These are phyloP conservation scores for Sebastes oblongus DNA, from an alignment of 2,797 vertebrate species.

Conservation along the genomic window DNA sequence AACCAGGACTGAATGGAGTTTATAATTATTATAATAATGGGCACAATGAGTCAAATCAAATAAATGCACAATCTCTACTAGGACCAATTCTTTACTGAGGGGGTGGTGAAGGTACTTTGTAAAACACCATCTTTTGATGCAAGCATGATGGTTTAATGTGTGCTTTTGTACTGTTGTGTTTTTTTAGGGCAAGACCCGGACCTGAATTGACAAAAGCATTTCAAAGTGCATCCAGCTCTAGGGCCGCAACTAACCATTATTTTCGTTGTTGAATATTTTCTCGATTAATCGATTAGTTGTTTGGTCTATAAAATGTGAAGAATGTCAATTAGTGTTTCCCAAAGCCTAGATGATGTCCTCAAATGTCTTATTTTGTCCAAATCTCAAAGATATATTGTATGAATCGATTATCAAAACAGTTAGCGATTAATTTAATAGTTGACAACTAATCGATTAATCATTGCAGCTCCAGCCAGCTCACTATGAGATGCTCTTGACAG, in stretches of 20 bases:
- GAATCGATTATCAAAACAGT: too few relatives aligned
- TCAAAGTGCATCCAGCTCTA: not conserved
- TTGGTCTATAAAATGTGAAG: too few relatives aligned
- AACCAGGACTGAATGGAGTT: not conserved
- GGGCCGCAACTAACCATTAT: too few relatives aligned
- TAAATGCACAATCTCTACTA: conserved; percentile 66
- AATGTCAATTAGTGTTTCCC: too few relatives aligned
- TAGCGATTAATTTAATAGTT: too few relatives aligned
- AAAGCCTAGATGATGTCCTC: too few relatives aligned
- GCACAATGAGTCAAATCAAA: conserved; percentile 48
- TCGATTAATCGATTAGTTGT: too few relatives aligned
- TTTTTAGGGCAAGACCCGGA: conserved; percentile 34
- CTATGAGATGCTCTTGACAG: conserved; percentile 16
- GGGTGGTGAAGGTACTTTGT: conserved; percentile 18
- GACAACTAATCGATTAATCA: too few relatives aligned
- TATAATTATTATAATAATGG: conserved; percentile 8
- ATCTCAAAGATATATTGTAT: too few relatives aligned
- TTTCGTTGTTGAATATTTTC: too few relatives aligned
- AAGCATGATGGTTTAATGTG: conserved; percentile 54
- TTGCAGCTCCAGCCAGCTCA: not conserved
- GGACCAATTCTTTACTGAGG: conserved; percentile 64
- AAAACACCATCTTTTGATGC: conserved; percentile 30
- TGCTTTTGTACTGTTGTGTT: conserved; percentile 65
- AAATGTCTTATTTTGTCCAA: too few relatives aligned
- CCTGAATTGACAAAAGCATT: conserved; percentile 23